Base-by-base conservation (phyloP, 37 sponge, comb jelly and placozoan genomes). In the Halisarca cf. caerulea region DNA sequence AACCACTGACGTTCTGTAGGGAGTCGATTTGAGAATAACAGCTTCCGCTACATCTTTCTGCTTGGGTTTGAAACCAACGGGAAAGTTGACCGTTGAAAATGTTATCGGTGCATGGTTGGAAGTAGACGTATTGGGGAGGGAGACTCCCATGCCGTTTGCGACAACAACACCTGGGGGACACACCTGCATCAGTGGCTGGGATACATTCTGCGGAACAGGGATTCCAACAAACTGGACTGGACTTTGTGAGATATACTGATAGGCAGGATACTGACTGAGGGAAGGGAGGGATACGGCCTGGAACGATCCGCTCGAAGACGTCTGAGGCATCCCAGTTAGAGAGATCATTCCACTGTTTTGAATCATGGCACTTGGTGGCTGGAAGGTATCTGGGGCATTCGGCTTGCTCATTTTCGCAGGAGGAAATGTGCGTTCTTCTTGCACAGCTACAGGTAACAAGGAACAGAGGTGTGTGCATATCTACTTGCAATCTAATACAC, bases 341-440 rank as follows among this genome's bases (percentile, higher is more conserved):
- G 39, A 40, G 21, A 74, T 74, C 20, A 74, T 37, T 25, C 45
- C 43, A 28, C 34, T 34, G 33, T 68, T 68, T 4, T n/a, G 69
- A 27, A 68, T 68, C 30, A 68, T 8, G 35, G 69, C 33, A 3
- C 32, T 30, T 11, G 77, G 77, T 1, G 77, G 77, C 44, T 74
- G 77, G 42, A 74, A 74, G 2, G 77, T 1, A 2, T 74, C 77
- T 43, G 36, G 77, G 1, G 21, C 24, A 28, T 62, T 62, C 1
- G 77, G 39, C 44, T 43, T 74, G 24, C 38, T n/a, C 45, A 74
- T 37, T 37, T 74, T 74, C n/a, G 77, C 77, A 9, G 77, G 77
- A 74, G 77, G 45, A 24, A 74, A 74, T 42, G 93, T 89, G 3
- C 96, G 90, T 80, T 92, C 96, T 42, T 95, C 96, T 70, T 95